phyloP scores from a whole-genome alignment of 2,888 invertebrate genomes.

The Andrena flavipes region DNA sequence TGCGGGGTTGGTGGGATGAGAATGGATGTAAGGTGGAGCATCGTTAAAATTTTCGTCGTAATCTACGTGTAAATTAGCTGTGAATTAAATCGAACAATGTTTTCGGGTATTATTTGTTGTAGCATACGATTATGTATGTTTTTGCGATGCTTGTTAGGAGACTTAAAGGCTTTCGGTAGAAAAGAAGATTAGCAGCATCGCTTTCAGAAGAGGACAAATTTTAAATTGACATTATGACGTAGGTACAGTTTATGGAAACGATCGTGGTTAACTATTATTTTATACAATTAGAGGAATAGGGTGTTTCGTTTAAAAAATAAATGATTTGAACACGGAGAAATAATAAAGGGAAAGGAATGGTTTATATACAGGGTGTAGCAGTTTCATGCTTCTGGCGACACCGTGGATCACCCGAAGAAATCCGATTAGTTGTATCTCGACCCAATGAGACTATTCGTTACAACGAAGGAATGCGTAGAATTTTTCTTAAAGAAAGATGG shows the following conservation, averaged over 20 bases:
- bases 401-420: constrained; percentile 21
- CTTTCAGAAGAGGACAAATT: too few relatives aligned
- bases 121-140: neutral
- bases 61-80: neutral
- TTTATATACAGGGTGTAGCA: neutral
- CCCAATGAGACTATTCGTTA: constrained; percentile 56
- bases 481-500: constrained; percentile 29
- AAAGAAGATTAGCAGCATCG: neutral
- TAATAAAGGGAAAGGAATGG: neutral
- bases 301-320: neutral
- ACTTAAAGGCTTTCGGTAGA: neutral
- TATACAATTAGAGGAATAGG: neutral
- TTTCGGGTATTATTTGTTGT: neutral
- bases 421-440: constrained; percentile 42
- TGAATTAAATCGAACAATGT: neutral
- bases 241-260: neutral
- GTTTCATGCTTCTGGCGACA: neutral
- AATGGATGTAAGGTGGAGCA: neutral
- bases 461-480: constrained; percentile 22
- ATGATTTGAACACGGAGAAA: neutral
- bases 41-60: neutral
- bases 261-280: neutral
- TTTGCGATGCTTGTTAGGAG: neutral
- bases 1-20: neutral
- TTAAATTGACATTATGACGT: too few relatives aligned